Evolutionary conservation across 2,888 invertebrate genomes (phyloP), one percentile per base, ranked within the genome.

Genomic region (Andrena trimmerana): DNA sequence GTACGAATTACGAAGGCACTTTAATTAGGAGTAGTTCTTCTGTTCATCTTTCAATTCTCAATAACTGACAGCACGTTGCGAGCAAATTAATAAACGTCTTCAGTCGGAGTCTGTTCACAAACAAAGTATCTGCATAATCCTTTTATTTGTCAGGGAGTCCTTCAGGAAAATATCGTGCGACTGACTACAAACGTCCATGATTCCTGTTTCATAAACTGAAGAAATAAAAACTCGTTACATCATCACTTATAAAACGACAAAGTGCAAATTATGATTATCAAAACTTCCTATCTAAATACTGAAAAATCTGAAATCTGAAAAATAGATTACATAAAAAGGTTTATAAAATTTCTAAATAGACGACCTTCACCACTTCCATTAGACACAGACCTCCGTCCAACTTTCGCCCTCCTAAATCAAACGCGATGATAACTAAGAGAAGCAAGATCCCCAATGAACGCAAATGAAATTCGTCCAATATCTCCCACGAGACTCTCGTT

Each of bases 401-500:
- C 42, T 33, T 66, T 42, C 75, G 31, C 54, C 48, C 10, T 42
- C n/a, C 2, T 20, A 24, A 66, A 74, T 48, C 48, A 59, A 65
- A 59, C 7, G 59, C 27, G 10, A 2, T 4, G 59, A 48, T 50
- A 66, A 66, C 59, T 75, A 50, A 75, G 50, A 24, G 60, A 24
- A 59, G 69, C 50, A 69, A 31, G 42, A 57, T 77, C n/a, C 63
- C 7, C 27, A 63, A 57, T 68, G 76, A 78, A 63, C 76, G 77
- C 48, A 54, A 77, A 78, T 63, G 63, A 78, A 68, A 63, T 67
- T 57, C 78, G 48, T 76, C 63, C 68, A 78, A 63, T 78, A 52
- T 78, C 33, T 63, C 16, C 24, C 75, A n/a, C 3, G 77, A 50
- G 50, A 78, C 65, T 74, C 20, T 57, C 48, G 27, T 68, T 68